Conservation (phyloP, 2,888 invertebrate genomes). For the Epirrhoe tristata region DNA sequence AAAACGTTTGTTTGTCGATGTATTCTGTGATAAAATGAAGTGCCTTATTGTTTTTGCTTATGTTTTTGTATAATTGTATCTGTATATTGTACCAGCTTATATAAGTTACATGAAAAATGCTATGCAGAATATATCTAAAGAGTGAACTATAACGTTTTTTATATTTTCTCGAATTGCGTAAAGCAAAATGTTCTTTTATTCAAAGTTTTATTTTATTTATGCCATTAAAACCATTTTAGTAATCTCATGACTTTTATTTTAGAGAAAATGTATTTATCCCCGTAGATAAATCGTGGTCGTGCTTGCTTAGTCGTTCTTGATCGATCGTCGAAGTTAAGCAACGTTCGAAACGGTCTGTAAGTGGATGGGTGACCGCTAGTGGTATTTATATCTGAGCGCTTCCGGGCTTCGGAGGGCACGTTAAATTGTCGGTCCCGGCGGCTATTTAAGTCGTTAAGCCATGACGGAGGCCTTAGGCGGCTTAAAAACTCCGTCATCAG, state of each 20-base stretch:
- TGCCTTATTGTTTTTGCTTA: slow-evolving; percentile 67
- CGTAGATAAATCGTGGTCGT: too few species aligned
- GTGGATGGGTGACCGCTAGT: too few species aligned
- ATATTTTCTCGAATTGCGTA: slow-evolving; percentile 17
- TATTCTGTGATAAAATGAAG: slow-evolving; percentile 79
- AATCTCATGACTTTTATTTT: slow-evolving; percentile 8
- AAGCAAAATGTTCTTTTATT: slow-evolving; percentile 21
- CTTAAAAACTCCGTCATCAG: too few species aligned
- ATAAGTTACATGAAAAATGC: slow-evolving; percentile 10
- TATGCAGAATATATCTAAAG: not conserved
- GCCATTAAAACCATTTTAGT: slow-evolving; percentile 28
- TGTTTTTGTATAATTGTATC: slow-evolving; percentile 35
- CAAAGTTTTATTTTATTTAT: slow-evolving; percentile 28
- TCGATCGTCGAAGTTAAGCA: too few species aligned
- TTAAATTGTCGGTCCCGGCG: too few species aligned
- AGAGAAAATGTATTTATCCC: not conserved
- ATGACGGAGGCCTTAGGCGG: too few species aligned
- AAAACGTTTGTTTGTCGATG: slow-evolving; percentile 50
- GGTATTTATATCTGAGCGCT: too few species aligned
- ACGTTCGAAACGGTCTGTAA: too few species aligned
- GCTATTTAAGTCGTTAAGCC: too few species aligned
- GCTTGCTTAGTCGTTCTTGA: too few species aligned
- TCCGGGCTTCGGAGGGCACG: too few species aligned
- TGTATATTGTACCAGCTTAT: slow-evolving; percentile 24
- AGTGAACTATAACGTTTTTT: slow-evolving; percentile 7